Evolutionary conservation across 2,888 invertebrate genomes (phyloP), one percentile per base, ranked within the genome.

Genomic region (Aelia acuminata): DNA sequence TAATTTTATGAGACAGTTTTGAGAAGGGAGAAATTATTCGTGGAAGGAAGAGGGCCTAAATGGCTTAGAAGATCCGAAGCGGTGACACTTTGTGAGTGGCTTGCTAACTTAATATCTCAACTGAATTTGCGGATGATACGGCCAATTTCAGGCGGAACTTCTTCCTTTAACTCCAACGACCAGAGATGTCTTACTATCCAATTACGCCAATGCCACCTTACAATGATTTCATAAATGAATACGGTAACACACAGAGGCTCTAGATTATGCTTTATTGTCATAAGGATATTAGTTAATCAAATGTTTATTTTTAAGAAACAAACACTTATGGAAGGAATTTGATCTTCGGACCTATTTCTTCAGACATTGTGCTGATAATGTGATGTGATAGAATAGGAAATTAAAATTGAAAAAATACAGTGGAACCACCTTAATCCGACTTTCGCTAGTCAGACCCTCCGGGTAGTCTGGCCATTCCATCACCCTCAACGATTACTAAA

Each of bases 61-160:
- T 80, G 80, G 80, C 80, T 80, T n/a, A 80, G 43, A 15, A 47
- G 80, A 80, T 80, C 39, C 39, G 43, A 47, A 47, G 39, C 15
- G 43, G 80, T 80, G 80, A 80, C 80, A 80, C 80, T 80, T 80
- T 39, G 43, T 80, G 80, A 80, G 80, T 80, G 80, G 43, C 80
- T 80, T 43, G 43, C 43, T 80, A 80, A 80, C 80, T 80, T 80
- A 47, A 80, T 80, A 80, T 80, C 80, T 80, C 80, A 80, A 80
- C 43, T 80, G 80, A 80, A 80, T 80, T 80, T 80, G 80, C 22
- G 80, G 80, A 80, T 80, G 80, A 80, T 80, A 80, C 80, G 80
- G 80, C 80, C 80, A 80, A 80, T 80, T 80, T 80, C 39, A n/a
- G 43, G 35, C 80, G 80, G 80, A 80, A 80, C 80, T 80, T 80